These are phyloP conservation scores for Panagrolaimus sp. DNA, from an alignment of 1,140 invertebrate species.

Conservation along the genomic window DNA sequence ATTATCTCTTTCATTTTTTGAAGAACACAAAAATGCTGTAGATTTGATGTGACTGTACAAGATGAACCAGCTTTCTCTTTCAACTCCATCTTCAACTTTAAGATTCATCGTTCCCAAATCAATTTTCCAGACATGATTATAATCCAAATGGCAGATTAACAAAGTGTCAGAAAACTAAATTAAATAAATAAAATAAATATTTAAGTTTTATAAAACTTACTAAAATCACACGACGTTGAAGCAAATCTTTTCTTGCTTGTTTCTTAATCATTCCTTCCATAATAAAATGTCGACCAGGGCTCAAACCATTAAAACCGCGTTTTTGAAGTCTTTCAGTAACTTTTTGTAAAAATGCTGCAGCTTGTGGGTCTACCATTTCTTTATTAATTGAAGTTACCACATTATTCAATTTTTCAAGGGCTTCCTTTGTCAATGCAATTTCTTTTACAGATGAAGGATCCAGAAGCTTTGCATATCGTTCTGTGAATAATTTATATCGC, in stretches of 20 bases:
- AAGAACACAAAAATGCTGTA: neutral
- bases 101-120: neutral
- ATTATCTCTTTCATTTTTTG: neutral
- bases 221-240: neutral
- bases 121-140: neutral
- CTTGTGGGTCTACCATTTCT: neutral
- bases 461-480: neutral
- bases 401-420: neutral
- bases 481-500: neutral
- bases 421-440: neutral
- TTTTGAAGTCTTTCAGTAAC: neutral
- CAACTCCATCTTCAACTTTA: neutral
- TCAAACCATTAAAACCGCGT: neutral
- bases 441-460: neutral
- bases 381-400: neutral
- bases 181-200: neutral
- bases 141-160: neutral
- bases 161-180: neutral
- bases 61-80: conserved; percentile 4
- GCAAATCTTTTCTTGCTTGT: neutral
- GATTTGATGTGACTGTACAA: neutral
- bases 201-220: neutral
- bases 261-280: neutral
- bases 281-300: neutral
- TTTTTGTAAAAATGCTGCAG: neutral